Evolutionary conservation across 2,797 vertebrate genomes (phyloP), one percentile per base, ranked within the genome.

Genomic region (Graptemys geographica): DNA sequence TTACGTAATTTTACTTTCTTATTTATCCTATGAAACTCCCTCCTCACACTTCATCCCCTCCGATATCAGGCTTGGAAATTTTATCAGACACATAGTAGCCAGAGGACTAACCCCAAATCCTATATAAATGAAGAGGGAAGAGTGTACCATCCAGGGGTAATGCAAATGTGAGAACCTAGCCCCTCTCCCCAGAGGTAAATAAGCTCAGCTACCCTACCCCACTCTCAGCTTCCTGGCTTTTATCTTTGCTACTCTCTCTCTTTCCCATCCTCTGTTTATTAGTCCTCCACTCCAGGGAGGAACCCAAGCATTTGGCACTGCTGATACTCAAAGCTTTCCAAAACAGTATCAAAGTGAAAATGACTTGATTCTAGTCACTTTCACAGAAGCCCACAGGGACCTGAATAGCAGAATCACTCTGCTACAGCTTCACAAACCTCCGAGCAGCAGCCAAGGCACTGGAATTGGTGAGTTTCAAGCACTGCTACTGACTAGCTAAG

Each of bases 91-190:
- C 18, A 65, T 8, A n/a, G 31, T 11, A 21, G 62, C 31, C 41
- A 41, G 21, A 72, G 0, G 21, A 9, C 2, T 19, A 79, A 87
- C 79, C 16, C 44, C 72, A 91, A 91, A 84, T 15, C 27, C 87
- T 49, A 28, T 18, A 47, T 8, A 27, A 86, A 0, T 21, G 18
- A 6, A 12, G 4, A 83, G 62, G 72, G 16, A 23, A 0, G 6
- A 92, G 93, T 89, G 3, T 4, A 37, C 2, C 5, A 8, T 23
- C 28, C 23, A 49, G 55, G 0, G 0, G 0, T 49, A 76, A 13
- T 23, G 76, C 21, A 3, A 2, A 62, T 0, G 0, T 56, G 52
- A 15, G 23, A 81, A 81, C 21, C 13, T n/a, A 37, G 79, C 51
- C 52, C n/a, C 65, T 69, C 5, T 41, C 21, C 69, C 37, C 21